Evolutionary conservation across 2,113 vertebrate species (phyloP), one percentile per base, ranked within the genome.

Genomic region (Penelope pileata): DNA sequence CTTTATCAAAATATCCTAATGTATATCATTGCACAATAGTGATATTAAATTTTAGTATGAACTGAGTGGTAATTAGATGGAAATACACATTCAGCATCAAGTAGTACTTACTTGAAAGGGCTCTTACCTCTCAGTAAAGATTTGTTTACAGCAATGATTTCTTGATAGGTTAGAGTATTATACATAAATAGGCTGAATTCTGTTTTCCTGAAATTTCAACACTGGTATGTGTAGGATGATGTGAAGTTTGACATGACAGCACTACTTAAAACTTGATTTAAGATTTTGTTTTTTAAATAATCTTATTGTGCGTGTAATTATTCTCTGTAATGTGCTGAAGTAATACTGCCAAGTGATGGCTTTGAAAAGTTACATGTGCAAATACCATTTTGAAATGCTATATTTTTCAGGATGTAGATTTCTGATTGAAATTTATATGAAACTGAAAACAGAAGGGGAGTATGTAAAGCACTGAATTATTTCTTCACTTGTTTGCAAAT

Each of bases 61-160:
- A 93, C 86, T 76, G 72, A 96, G 72, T 81, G 76, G 78, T 94
- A 91, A 90, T 81, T 93, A 97, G 84, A 83, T 95, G 91, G 63
- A 88, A 94, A 79, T 82, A 87, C 10, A 82, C 85, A 90, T 92
- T 94, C 63, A 95, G 47, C 82, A 91, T 93, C 79, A 70, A 85
- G 75, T 89, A 83, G 80, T 76, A 96, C 84, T 97, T 97, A 96
- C 53, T 54, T 94, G 95, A 95, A 94, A 97, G 96, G 97, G 94
- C 86, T 93, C 60, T 95, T 97, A 97, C 85, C 92, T 97, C 97
- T 97, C 93, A 86, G 87, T 96, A 95, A 94, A 83, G 64, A 88
- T 92, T 88, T 96, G 97, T 97, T 95, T 95, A 96, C 86, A 93
- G 38, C 56, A 84, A n/a, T 90, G 92, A 59, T 92, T 95, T 97